These are phyloP conservation scores for Nyctereutes procyonoides DNA, from an alignment of 2,113 vertebrate species.

Conservation along the genomic window DNA sequence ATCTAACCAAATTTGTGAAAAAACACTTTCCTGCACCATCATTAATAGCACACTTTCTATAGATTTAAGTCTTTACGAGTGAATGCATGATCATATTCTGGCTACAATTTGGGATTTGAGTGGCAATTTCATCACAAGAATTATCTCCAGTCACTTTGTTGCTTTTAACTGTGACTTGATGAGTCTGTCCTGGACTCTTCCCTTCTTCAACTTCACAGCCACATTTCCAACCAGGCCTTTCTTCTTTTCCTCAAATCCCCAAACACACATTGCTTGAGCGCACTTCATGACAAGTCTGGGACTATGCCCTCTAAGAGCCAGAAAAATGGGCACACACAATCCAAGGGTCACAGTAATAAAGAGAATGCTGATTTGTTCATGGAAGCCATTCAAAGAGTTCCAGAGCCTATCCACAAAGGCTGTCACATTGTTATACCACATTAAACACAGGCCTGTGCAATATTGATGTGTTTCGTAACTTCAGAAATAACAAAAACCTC, in stretches of 20 bases:
- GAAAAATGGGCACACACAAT: conserved; percentile 60
- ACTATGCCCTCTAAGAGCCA: conserved; percentile 42
- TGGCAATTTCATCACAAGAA: conserved; percentile 44
- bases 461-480: conserved; percentile 79
- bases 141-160: neutral
- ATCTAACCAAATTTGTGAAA: neutral
- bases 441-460: conserved; percentile 79
- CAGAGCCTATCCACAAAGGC: conserved; percentile 72
- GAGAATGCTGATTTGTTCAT: conserved; percentile 69
- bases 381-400: conserved; percentile 79
- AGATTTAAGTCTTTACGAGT: neutral
- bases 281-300: conserved; percentile 65
- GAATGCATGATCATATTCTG: neutral
- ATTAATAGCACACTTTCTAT: neutral
- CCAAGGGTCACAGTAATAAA: conserved; percentile 64
- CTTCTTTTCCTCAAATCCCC: conserved; percentile 68
- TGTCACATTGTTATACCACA: conserved; percentile 76
- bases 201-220: conserved; percentile 15
- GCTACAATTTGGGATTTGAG: neutral
- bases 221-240: conserved; percentile 41
- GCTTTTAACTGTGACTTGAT: conserved; percentile 36
- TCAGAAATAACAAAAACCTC: conserved; percentile 82
- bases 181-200: neutral
- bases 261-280: conserved; percentile 50
- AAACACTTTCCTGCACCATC: neutral